Evolutionary conservation across 2,888 invertebrate species (phyloP), one percentile per base, ranked within the genome.

Genomic region (Marasmarcha lunaedactyla): DNA sequence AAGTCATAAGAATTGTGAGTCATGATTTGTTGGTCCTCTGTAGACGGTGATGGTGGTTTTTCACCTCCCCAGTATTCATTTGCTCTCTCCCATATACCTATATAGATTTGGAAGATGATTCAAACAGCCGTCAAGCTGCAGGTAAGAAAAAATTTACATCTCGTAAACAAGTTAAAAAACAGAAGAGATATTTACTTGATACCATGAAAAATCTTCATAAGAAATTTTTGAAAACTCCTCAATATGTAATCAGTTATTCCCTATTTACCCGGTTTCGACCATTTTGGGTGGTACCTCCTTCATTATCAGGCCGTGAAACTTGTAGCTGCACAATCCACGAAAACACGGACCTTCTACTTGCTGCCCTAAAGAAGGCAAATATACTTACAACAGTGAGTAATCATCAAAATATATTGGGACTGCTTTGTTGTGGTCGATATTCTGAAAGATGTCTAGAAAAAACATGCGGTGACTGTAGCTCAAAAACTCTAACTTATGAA

Each of bases 401-500:
- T 42, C 34, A 51, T 49, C 54, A 50, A 47, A 49, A 14, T 44
- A 40, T 48, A 40, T 36, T 50, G 25, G 2, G 43, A 37, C 15
- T 10, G 37, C 43, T 50, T 46, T 52, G 52, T 42, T 52, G 49
- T 36, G 45, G 50, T 40, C 43, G 46, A 41, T 51, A 47, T 40
- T 42, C 36, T 40, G 51, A 48, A 41, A 43, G 13, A 42, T 51
- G 48, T 45, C 41, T 49, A 6, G 43, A 46, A 37, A 44, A 49
- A 52, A 43, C 42, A 39, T 51, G 50, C 46, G 40, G 46, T 14
- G 44, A 1, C 50, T 45, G 41, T 40, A n/a, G n/a, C 40, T 38
- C 15, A 40, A 53, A 51, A 47, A 45, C 36, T 38, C 35, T 44
- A 20, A 41, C 41, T 37, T 30, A 30, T 30, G 30, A 30, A 7